Evolutionary conservation across 1,140 invertebrate species (phyloP).

Genomic region (Temnothorax curvispinosus): DNA sequence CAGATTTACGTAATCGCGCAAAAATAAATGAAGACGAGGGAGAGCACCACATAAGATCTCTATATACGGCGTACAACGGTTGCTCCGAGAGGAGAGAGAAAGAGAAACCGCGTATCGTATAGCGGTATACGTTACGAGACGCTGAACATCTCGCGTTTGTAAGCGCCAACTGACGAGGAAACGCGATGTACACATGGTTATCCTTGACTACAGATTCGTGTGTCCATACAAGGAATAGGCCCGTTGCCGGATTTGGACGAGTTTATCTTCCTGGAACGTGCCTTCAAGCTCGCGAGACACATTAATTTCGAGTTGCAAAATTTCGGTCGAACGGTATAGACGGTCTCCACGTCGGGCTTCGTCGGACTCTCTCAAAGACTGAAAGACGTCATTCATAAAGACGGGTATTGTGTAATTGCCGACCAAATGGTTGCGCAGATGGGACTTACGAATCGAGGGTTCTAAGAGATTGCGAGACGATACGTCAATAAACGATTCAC

Average conservation of each 20-base stretch:
- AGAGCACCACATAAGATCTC: constrained; percentile 1
- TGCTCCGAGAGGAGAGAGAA: neutral
- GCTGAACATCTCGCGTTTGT: constrained; percentile 34
- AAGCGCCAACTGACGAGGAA: constrained; percentile 1
- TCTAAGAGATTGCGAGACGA: neutral
- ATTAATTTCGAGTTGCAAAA: neutral
- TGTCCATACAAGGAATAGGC: neutral
- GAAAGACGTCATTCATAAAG: constrained; percentile 4
- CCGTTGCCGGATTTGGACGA: neutral
- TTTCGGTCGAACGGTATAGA: neutral
- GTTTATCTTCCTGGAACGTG: constrained; percentile 11
- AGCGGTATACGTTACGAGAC: constrained; percentile 39
- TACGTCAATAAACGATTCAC: neutral
- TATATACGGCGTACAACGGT: constrained; percentile 9
- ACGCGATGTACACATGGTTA: constrained; percentile 30
- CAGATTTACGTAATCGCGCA: constrained; percentile 31
- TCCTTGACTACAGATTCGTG: constrained; percentile 36
- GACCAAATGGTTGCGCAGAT: neutral
- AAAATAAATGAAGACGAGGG: constrained; percentile 7
- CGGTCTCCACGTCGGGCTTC: neutral
- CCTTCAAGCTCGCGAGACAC: neutral
- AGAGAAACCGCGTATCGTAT: neutral
- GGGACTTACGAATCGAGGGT: neutral
- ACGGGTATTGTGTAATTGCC: constrained; percentile 5
- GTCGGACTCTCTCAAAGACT: constrained; percentile 2